phyloP scores from a whole-genome alignment of 2,797 vertebrate genomes.

The Rhincodon typus region DNA sequence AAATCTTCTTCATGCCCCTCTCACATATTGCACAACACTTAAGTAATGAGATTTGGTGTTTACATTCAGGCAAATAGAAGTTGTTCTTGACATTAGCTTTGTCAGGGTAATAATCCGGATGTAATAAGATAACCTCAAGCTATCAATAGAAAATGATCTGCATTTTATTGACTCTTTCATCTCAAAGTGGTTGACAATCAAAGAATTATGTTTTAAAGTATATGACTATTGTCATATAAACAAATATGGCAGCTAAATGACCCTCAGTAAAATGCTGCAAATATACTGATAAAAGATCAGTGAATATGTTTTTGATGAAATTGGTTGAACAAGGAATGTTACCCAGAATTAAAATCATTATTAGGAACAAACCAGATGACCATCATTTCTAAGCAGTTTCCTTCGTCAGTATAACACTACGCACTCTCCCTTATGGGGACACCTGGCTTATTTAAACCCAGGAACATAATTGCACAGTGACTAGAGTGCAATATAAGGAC shows the following conservation, averaged over 20 bases:
- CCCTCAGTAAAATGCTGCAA: too few species aligned
- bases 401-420: not conserved
- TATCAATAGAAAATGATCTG: not conserved
- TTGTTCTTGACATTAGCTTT: not conserved
- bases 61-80: not conserved
- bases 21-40: not conserved
- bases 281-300: too few species aligned
- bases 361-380: not conserved
- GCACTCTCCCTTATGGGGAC: not conserved
- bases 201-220: not conserved
- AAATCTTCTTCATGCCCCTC: not conserved
- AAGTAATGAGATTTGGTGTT: not conserved
- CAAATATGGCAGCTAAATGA: not conserved
- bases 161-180: too few species aligned
- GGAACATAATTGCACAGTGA: not conserved
- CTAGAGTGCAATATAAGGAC: not conserved
- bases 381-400: not conserved
- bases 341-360: not conserved
- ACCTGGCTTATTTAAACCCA: not conserved
- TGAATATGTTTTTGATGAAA: not conserved
- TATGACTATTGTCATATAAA: not conserved
- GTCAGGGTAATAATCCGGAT: not conserved
- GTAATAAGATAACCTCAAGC: not conserved
- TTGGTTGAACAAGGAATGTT: not conserved
- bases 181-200: not conserved